Conservation (phyloP, 2,797 vertebrate genomes). For the Carapus acus region DNA sequence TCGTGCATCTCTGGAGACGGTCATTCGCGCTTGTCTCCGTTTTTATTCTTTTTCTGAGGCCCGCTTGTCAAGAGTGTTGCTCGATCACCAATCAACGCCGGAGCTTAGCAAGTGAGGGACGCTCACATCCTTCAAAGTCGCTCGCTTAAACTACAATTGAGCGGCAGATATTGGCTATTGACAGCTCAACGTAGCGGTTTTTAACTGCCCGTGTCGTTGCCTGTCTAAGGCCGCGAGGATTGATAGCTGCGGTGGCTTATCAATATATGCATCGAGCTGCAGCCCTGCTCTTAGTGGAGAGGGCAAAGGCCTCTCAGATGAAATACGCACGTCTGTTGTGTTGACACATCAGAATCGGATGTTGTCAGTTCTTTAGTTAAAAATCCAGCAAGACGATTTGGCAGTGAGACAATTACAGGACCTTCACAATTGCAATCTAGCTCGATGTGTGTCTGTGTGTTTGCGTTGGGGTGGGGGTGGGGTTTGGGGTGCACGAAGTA, state of each 20-base stretch:
- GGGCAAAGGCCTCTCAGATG: conserved; percentile 38
- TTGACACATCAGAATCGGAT: neutral
- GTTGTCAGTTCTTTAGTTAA: too few relatives aligned
- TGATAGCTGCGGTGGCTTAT: conserved; percentile 46
- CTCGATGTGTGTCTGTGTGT: conserved; percentile 10
- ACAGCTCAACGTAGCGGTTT: conserved; percentile 46
- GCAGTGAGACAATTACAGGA: neutral
- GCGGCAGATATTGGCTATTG: conserved; percentile 25
- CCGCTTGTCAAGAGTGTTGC: conserved; percentile 33
- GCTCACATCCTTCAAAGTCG: conserved; percentile 43
- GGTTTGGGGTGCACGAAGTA: conserved; percentile 8
- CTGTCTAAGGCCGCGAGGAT: conserved; percentile 34
- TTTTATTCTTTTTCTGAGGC: neutral
- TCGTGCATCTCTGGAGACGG: conserved; percentile 41
- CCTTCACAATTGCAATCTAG: neutral
- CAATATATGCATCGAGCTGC: conserved; percentile 37
- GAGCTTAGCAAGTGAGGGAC: conserved; percentile 54
- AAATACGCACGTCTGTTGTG: conserved; percentile 19
- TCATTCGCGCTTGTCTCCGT: conserved; percentile 17
- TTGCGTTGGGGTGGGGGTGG: conserved; percentile 28
- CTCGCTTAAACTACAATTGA: conserved; percentile 54
- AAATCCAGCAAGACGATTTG: too few relatives aligned
- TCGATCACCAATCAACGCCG: conserved; percentile 53
- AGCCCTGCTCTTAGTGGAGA: conserved; percentile 5
- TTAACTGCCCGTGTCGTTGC: conserved; percentile 38